Percentiles rank a stretch among this genome's conserved stretches.
These are phyloP conservation scores for Thalassoma bifasciatum DNA, from an alignment of 2,113 vertebrate genomes.

Conservation along the genomic window DNA sequence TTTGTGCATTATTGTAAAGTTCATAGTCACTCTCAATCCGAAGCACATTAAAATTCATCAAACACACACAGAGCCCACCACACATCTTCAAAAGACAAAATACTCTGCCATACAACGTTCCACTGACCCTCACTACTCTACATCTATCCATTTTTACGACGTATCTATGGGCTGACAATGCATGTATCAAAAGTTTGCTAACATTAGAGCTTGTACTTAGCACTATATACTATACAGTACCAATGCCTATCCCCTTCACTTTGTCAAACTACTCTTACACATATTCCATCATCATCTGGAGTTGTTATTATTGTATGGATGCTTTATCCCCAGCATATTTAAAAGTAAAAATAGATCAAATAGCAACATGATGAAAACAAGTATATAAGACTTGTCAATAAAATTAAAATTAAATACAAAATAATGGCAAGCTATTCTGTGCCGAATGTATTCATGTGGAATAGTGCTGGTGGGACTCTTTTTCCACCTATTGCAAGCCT, in stretches of 20 bases:
- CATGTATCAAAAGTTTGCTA: slow-evolving; percentile 54
- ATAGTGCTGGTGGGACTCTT: slow-evolving; percentile 59
- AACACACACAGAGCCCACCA: slow-evolving; percentile 49
- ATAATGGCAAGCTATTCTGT: slow-evolving; percentile 50
- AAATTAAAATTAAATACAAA: slow-evolving; percentile 78
- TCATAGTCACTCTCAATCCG: slow-evolving; percentile 35
- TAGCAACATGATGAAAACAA: slow-evolving; percentile 59
- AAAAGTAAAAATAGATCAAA: slow-evolving; percentile 46
- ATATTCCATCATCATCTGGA: slow-evolving; percentile 50
- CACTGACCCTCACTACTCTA: slow-evolving; percentile 68
- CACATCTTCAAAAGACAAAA: slow-evolving; percentile 53
- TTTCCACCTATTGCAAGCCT: slow-evolving; percentile 58
- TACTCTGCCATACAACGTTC: slow-evolving; percentile 59
- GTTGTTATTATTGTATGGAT: slow-evolving; percentile 61
- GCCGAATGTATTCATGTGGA: slow-evolving; percentile 63
- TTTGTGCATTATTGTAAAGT: slow-evolving; percentile 67
- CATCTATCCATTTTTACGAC: slow-evolving; percentile 54
- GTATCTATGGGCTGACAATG: slow-evolving; percentile 60
- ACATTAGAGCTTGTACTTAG: slow-evolving; percentile 58
- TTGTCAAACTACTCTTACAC: slow-evolving; percentile 63
- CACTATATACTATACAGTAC: slow-evolving; percentile 68
- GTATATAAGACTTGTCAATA: slow-evolving; percentile 75
- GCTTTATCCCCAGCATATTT: slow-evolving; percentile 57
- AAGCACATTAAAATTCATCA: slow-evolving; percentile 45
- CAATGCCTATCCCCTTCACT: slow-evolving; percentile 70